Percentiles rank a stretch among this genome's conserved stretches.
These are phyloP conservation scores for Drosophila infuscata DNA, from an alignment of 2,888 invertebrate genomes.

Conservation along the genomic window DNA sequence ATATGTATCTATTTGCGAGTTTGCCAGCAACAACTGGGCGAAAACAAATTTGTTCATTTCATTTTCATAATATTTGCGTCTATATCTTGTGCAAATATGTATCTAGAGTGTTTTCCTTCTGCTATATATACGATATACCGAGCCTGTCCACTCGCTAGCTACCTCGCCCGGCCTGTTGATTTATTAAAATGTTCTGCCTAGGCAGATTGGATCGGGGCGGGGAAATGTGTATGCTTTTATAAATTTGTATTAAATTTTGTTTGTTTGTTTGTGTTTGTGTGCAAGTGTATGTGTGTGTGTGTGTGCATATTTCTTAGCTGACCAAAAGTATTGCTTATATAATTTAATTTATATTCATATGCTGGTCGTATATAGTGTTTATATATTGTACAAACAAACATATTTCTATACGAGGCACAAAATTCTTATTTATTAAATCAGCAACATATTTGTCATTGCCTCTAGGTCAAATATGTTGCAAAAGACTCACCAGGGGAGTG, in stretches of 20 bases:
- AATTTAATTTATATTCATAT: conserved; percentile 70
- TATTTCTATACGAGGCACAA: conserved; percentile 2
- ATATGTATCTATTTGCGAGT: conserved; percentile 43
- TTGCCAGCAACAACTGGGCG: conserved; percentile 44
- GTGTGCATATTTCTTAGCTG: conserved; percentile 37
- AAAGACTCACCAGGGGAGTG: neutral
- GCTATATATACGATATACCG: conserved; percentile 30
- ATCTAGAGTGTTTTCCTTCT: conserved; percentile 36
- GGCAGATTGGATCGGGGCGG: neutral
- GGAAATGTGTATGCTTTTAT: conserved; percentile 25
- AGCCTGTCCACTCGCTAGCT: conserved; percentile 41
- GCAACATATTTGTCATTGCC: conserved; percentile 72
- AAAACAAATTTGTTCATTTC: conserved; percentile 55
- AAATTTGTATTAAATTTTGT: conserved; percentile 29
- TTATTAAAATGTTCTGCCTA: conserved; percentile 44
- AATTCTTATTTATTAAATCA: conserved; percentile 23
- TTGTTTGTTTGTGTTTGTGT: neutral
- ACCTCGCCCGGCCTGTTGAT: conserved; percentile 39
- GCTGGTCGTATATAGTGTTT: conserved; percentile 17
- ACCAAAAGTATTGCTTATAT: conserved; percentile 59
- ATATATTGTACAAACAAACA: conserved; percentile 10
- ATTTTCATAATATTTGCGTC: conserved; percentile 65
- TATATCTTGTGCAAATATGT: conserved; percentile 57
- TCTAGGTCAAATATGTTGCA: conserved; percentile 70
- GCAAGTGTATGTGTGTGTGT: neutral